phyloP scores from a whole-genome alignment of 2,888 invertebrate species.

The Macrosiphum euphorbiae region DNA sequence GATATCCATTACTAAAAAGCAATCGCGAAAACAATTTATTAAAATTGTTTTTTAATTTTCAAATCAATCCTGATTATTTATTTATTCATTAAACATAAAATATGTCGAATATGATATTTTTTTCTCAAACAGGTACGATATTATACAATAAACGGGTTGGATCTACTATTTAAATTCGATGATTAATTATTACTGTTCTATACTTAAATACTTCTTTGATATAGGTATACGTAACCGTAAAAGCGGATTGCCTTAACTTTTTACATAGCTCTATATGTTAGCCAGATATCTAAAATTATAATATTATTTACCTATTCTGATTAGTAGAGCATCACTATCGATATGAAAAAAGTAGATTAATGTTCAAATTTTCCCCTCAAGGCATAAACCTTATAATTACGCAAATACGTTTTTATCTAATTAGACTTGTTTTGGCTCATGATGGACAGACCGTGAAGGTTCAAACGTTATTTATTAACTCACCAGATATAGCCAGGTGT shows the following conservation, averaged over 20 bases:
- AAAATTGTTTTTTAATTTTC: neutral
- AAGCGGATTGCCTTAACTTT: neutral
- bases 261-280: neutral
- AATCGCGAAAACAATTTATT: neutral
- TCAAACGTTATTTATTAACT: constrained; percentile 30
- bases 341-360: neutral
- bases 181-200: neutral
- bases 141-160: neutral
- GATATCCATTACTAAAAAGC: neutral
- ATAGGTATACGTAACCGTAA: neutral
- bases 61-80: neutral
- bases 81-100: neutral
- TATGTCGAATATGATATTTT: neutral
- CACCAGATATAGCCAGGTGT: constrained; percentile 47
- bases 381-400: constrained; percentile 13
- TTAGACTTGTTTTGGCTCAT: constrained; percentile 47
- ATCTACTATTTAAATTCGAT: neutral
- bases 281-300: neutral
- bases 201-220: neutral
- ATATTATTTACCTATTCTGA: neutral
- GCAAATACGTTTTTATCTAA: constrained; percentile 26
- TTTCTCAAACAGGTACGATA: neutral
- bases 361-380: neutral
- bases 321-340: neutral
- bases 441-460: constrained; percentile 54